phyloP scores from a whole-genome alignment of 2,888 invertebrate species.

The Heliconius hortense region DNA sequence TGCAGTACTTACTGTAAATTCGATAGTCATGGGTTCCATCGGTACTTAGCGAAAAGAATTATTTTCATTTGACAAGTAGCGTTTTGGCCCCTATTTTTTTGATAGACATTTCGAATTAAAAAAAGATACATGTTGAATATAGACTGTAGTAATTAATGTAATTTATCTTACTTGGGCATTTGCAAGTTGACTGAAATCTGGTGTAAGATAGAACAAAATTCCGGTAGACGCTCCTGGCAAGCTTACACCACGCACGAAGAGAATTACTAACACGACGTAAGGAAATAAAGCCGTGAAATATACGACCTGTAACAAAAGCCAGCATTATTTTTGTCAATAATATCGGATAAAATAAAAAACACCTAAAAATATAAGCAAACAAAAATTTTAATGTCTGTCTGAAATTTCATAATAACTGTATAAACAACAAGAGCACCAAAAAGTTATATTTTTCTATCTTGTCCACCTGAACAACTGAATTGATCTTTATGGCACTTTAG shows the following conservation, averaged over 20 bases:
- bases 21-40: too few species aligned
- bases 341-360: not conserved
- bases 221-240: conserved; percentile 90
- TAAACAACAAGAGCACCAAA: too few species aligned
- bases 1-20: too few species aligned
- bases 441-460: too few species aligned
- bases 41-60: not conserved
- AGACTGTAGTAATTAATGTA: not conserved
- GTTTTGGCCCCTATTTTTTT: not conserved
- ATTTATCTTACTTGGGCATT: conserved; percentile 84
- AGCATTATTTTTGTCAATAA: not conserved
- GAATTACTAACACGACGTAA: conserved; percentile 87
- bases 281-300: conserved; percentile 90
- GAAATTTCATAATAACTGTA: not conserved
- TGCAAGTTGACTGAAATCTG: conserved; percentile 87
- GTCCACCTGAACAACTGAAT: too few species aligned
- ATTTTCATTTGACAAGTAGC: not conserved
- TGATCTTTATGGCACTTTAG: too few species aligned
- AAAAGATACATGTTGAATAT: not conserved
- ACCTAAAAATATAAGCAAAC: not conserved
- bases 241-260: conserved; percentile 90
- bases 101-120: not conserved
- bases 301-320: conserved; percentile 80
- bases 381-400: not conserved
- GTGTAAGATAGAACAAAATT: conserved; percentile 89